A percentile compares a stretch with the other conserved stretches of the same genome.
Evolutionary conservation across 2,797 vertebrate genomes (phyloP).

Genomic region (Coccyzus lansbergi): DNA sequence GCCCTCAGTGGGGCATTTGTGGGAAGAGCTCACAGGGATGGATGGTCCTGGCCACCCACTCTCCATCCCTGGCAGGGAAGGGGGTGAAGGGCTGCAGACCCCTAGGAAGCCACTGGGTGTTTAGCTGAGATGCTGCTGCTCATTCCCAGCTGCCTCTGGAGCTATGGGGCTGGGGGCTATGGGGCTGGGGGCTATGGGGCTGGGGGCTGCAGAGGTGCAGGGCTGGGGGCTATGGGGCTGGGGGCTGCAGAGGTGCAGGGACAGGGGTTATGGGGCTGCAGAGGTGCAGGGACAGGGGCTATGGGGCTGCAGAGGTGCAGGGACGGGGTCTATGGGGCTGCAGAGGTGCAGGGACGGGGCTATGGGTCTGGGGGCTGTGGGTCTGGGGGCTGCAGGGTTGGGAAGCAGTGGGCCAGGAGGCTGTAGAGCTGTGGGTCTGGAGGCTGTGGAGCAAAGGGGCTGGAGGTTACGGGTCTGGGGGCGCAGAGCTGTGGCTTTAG

Average conservation of each 20-base stretch:
- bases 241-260: neutral
- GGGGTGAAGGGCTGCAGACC: neutral
- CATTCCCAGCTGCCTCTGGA: neutral
- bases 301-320: too few relatives aligned
- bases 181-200: neutral
- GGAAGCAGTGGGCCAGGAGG: too few relatives aligned
- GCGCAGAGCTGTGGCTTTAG: too few relatives aligned
- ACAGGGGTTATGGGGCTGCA: neutral
- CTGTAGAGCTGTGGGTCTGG: too few relatives aligned
- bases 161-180: neutral
- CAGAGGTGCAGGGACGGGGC: neutral
- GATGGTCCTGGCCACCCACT: neutral
- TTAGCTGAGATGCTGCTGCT: neutral
- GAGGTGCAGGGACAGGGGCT: neutral
- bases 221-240: neutral
- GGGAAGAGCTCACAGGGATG: neutral
- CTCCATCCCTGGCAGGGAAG: neutral
- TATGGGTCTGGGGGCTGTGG: neutral
- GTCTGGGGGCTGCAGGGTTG: too few relatives aligned
- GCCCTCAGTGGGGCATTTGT: fast-evolving
- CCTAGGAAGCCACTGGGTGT: fast-evolving
- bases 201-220: neutral
- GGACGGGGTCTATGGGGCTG: too few relatives aligned
- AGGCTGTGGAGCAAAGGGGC: too few relatives aligned
- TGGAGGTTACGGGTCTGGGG: too few relatives aligned